These are phyloP conservation scores for Drosophila truncata DNA, from an alignment of 1,140 invertebrate species.

Conservation along the genomic window DNA sequence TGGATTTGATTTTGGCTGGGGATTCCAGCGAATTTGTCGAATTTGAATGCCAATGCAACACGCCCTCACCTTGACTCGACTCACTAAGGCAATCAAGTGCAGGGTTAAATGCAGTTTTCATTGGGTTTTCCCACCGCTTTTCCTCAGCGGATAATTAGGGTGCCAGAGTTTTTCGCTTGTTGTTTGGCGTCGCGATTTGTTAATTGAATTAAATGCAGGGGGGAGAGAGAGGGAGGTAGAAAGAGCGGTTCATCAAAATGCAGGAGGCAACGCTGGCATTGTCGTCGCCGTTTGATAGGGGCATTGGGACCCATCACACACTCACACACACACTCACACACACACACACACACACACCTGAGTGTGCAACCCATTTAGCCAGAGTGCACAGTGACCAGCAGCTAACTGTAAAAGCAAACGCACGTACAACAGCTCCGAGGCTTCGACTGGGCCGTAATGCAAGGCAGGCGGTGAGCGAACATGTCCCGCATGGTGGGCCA, in stretches of 20 bases:
- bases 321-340: no score
- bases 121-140: slow-evolving; percentile 10
- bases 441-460: slow-evolving; percentile 43
- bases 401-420: slow-evolving; percentile 76
- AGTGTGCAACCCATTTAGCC: slow-evolving; percentile 68
- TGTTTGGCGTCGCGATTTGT: slow-evolving; percentile 70
- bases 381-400: slow-evolving; percentile 38
- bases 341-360: no score
- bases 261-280: slow-evolving; percentile 39
- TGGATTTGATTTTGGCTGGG: neutral
- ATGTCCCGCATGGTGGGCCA: slow-evolving; percentile 38
- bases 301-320: slow-evolving; percentile 7
- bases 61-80: slow-evolving; percentile 67
- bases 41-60: slow-evolving; percentile 50
- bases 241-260: slow-evolving; percentile 76
- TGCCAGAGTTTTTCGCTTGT: slow-evolving; percentile 41
- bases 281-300: slow-evolving; percentile 24
- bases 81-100: slow-evolving; percentile 59
- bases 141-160: slow-evolving; percentile 61
- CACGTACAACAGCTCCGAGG: slow-evolving; percentile 59
- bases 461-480: neutral
- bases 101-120: slow-evolving; percentile 28
- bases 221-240: neutral
- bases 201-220: slow-evolving; percentile 80
- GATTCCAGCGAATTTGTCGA: slow-evolving; percentile 37